Conservation (phyloP, 2,888 invertebrate species). For the Corbicula japonica region DNA sequence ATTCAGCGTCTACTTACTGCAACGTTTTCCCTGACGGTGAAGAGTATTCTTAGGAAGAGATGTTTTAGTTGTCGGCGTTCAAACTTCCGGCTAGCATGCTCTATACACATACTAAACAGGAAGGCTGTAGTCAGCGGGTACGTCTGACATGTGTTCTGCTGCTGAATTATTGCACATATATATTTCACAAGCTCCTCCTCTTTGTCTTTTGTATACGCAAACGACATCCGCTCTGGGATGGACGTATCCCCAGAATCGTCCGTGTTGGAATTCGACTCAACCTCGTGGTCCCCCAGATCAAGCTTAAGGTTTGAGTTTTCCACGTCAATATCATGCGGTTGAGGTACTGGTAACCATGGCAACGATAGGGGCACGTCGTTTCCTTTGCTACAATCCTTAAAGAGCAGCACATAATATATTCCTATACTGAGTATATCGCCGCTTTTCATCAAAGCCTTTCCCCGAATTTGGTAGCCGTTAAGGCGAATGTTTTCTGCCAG, state of each 20-base stretch:
- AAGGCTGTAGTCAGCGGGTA: slow-evolving; percentile 76
- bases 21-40: slow-evolving; percentile 72
- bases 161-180: slow-evolving; percentile 75
- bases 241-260: slow-evolving; percentile 64
- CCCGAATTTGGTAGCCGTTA: slow-evolving; percentile 72
- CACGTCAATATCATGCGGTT: slow-evolving; percentile 19
- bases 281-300: slow-evolving; percentile 39
- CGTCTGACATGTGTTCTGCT: slow-evolving; percentile 63
- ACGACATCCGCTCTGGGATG: slow-evolving; percentile 63
- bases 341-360: slow-evolving; percentile 72
- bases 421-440: slow-evolving; percentile 83
- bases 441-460: slow-evolving; percentile 71
- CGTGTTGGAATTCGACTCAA: slow-evolving; percentile 59
- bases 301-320: slow-evolving; percentile 37
- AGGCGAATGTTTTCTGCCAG: slow-evolving; percentile 70
- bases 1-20: slow-evolving; percentile 79
- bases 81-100: slow-evolving; percentile 76
- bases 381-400: slow-evolving; percentile 81
- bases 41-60: slow-evolving; percentile 73
- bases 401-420: slow-evolving; percentile 81
- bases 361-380: slow-evolving; percentile 76
- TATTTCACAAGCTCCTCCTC: slow-evolving; percentile 80
- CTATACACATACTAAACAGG: slow-evolving; percentile 77
- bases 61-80: slow-evolving; percentile 72
- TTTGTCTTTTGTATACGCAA: slow-evolving; percentile 75